These are phyloP conservation scores for Himalopsyche kuldschensis DNA, from an alignment of 2,888 invertebrate genomes.

Conservation along the genomic window DNA sequence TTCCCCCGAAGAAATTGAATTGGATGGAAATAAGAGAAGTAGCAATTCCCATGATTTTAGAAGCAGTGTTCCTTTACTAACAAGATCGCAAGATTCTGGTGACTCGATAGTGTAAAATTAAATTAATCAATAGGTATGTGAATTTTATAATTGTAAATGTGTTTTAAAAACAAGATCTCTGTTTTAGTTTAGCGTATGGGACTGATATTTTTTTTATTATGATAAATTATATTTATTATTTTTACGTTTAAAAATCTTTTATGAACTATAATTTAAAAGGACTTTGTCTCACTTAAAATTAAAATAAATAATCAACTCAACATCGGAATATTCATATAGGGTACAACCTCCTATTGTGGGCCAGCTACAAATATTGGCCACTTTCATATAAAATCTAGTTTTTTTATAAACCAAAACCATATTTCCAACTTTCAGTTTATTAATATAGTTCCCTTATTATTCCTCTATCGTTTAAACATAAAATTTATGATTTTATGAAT, in stretches of 20 bases:
- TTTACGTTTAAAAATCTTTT: not conserved
- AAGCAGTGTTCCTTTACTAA: conserved; percentile 55
- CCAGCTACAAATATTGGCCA: no score
- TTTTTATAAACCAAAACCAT: no score
- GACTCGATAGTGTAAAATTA: conserved; percentile 50
- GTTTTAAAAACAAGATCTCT: conserved; percentile 5
- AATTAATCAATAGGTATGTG: not conserved
- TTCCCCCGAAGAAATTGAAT: conserved; percentile 55
- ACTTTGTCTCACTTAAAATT: no score
- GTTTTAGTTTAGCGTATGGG: not conserved
- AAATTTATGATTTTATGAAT: no score
- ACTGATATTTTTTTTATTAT: not conserved
- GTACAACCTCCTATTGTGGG: no score
- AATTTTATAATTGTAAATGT: not conserved
- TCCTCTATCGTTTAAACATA: no score
- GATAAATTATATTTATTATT: not conserved
- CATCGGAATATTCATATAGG: no score
- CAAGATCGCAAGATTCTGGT: conserved; percentile 52
- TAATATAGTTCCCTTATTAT: no score
- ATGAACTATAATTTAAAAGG: no score
- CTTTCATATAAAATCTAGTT: no score
- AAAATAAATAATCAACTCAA: no score
- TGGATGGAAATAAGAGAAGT: conserved; percentile 49
- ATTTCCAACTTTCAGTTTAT: no score
- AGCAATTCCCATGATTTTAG: conserved; percentile 56